Evolutionary conservation across 2,888 invertebrate genomes (phyloP).

Genomic region (Cyclophora punctaria): DNA sequence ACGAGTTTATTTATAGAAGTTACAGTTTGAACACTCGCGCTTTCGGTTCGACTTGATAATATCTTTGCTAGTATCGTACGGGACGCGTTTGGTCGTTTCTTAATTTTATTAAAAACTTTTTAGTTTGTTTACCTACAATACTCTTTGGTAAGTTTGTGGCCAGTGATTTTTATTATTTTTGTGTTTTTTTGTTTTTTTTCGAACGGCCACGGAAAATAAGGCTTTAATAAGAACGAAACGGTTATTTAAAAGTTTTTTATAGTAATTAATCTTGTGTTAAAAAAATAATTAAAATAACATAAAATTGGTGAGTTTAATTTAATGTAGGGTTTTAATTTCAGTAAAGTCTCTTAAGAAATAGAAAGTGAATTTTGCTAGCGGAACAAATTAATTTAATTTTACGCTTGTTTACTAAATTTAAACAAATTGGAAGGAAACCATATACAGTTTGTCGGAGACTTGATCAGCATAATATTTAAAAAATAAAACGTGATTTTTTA

Average conservation of each 20-base stretch:
- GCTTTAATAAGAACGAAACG: not conserved
- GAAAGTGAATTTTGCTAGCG: no score
- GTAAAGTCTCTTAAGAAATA: no score
- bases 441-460: no score
- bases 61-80: constrained; percentile 21
- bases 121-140: constrained; percentile 9
- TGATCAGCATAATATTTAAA: no score
- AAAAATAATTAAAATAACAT: no score
- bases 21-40: constrained; percentile 23
- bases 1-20: constrained; percentile 40
- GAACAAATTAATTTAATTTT: no score
- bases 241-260: not conserved
- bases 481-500: no score
- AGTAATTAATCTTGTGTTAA: no score
- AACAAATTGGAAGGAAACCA: no score
- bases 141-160: constrained; percentile 16
- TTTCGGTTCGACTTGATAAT: constrained; percentile 8
- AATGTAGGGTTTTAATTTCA: no score
- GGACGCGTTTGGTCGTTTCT: constrained; percentile 16
- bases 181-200: not conserved
- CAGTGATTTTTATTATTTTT: constrained; percentile 5
- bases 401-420: no score
- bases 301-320: no score
- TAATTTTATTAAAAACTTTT: constrained; percentile 11
- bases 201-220: not conserved